Conservation (phyloP, 2,113 vertebrate genomes). For the Lycaon pictus region DNA sequence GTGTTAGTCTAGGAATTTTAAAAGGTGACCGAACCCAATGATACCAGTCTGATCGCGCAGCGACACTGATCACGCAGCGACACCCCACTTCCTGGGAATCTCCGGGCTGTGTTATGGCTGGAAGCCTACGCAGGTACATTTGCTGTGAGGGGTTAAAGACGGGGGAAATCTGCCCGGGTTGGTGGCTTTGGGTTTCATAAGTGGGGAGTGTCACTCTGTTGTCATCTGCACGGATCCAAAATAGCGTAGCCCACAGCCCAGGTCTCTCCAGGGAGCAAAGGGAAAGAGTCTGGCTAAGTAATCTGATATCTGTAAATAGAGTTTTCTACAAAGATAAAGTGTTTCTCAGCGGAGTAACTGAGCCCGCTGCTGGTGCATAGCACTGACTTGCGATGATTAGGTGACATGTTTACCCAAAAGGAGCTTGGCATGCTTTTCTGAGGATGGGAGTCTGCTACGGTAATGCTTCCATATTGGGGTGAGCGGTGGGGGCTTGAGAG, state of each 20-base stretch:
- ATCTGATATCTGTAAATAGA: background rate
- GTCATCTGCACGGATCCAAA: fast-evolving
- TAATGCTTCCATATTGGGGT: fast-evolving
- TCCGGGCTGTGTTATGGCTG: fast-evolving
- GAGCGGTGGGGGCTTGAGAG: background rate
- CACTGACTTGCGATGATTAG: background rate
- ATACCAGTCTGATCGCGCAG: no score
- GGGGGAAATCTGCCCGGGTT: background rate
- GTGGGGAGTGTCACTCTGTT: background rate
- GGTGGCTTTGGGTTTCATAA: background rate
- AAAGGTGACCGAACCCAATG: background rate
- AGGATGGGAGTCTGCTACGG: no score
- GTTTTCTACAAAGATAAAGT: background rate
- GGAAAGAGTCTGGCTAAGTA: background rate
- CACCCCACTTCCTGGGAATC: fast-evolving
- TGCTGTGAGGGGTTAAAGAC: fast-evolving
- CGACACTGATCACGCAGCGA: fast-evolving
- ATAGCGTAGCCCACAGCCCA: fast-evolving
- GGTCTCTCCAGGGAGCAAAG: background rate
- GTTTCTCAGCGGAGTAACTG: background rate
- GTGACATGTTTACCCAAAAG: background rate
- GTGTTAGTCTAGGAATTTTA: background rate
- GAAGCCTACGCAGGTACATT: background rate
- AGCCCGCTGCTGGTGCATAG: background rate
- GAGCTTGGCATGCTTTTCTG: background rate